Base-by-base conservation (phyloP, 37 sponge, comb jelly and placozoan species). In the Chondrilla cf. caribensis region DNA sequence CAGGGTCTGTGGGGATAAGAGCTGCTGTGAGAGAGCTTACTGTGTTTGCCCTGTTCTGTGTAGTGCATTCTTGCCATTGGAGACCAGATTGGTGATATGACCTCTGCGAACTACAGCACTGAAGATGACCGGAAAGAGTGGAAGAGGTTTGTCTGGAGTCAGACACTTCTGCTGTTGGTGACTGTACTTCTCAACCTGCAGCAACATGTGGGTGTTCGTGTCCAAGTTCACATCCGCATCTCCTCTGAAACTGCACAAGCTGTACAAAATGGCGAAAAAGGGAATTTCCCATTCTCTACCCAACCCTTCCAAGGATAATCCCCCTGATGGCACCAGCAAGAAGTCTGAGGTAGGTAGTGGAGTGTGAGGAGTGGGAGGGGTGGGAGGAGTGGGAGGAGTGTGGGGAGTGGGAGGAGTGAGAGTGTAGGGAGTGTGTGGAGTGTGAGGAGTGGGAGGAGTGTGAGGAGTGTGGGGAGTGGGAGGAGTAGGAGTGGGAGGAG, bases 191-290 rank as follows among this genome's bases (percentile, higher is more conserved):
- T 5, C 25, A 22, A 25, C 58, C 58, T 82, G 29, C 76, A 96
- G 97, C 79, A 89, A 97, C 70, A 62, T 97, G 76, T 97, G 97
- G 97, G 77, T 85, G 32, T 97, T 97, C 87, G 97, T 97, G 70
- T 86, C 97, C 54, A 89, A 97, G 81, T 97, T 97, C 84, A 90
- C 94, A 11, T 38, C 85, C 35, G 78, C 60, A 26, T 73, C 84
- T 55, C 62, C 95, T 25, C 77, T 87, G 79, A 86, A 87, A 58
- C 88, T 97, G 29, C 75, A 85, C 72, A 91, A 85, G 73, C 73
- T 80, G 31, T 93, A 83, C 78, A 81, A 57, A 38, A 87, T 72
- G 68, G 78, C 62, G 25, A 71, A 47, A 70, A 70, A 38, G 22
- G 41, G 36, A 3, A 2, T 37, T 19, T 17, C 57, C 57, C 11